A percentile compares a stretch with the other conserved stretches of the same genome.
Conservation (phyloP, 2,888 invertebrate genomes). For the Zygothrica quintamaculata region DNA sequence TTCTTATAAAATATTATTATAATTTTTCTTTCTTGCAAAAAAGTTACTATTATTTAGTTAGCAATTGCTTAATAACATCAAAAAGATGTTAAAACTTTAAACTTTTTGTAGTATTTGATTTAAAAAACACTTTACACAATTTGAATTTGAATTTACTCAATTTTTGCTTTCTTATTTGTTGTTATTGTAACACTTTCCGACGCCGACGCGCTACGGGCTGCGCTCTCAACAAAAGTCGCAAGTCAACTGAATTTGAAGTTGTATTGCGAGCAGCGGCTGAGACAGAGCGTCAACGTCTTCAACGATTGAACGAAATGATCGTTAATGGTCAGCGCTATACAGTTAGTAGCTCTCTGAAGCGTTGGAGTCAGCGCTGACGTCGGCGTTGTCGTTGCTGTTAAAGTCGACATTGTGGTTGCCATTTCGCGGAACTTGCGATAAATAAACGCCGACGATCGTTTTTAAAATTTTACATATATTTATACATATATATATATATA, state of each 20-base stretch:
- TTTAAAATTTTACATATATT: slow-evolving; percentile 27
- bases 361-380: slow-evolving; percentile 20
- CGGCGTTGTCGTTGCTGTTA: slow-evolving; percentile 2
- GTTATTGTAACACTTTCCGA: slow-evolving; percentile 19
- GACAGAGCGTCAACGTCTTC: slow-evolving; percentile 38
- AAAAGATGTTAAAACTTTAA: neutral
- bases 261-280: slow-evolving; percentile 38
- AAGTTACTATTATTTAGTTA: slow-evolving; percentile 21
- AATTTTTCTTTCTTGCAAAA: slow-evolving; percentile 17
- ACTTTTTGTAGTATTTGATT: slow-evolving; percentile 1
- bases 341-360: slow-evolving; percentile 56
- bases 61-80: neutral
- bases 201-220: slow-evolving; percentile 41
- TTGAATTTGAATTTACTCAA: slow-evolving; percentile 20
- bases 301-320: slow-evolving; percentile 31
- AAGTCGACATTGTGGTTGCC: slow-evolving; percentile 18
- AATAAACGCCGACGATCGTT: slow-evolving; percentile 39
- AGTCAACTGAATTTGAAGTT: slow-evolving; percentile 69
- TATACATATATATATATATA: too few relatives aligned
- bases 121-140: slow-evolving; percentile 25
- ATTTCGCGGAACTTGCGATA: slow-evolving; percentile 35
- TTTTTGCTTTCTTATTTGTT: slow-evolving; percentile 48
- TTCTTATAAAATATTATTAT: slow-evolving; percentile 32
- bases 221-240: slow-evolving; percentile 64
- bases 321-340: slow-evolving; percentile 66